Evolutionary conservation across 2,888 invertebrate genomes (phyloP), one percentile per base, ranked within the genome.

Genomic region (Drosophila monieri): DNA sequence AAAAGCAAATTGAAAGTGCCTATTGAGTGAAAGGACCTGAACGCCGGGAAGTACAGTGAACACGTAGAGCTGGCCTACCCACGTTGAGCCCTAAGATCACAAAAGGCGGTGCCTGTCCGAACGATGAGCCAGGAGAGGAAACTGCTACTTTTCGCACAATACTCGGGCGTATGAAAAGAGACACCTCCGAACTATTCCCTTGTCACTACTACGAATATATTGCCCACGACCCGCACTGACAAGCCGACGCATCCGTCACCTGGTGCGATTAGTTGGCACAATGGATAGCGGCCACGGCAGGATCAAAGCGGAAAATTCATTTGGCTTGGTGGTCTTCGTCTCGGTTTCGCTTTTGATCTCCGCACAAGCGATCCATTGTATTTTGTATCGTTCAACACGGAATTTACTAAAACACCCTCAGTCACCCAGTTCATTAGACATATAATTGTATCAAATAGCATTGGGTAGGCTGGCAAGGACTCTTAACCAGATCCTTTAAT

Each of bases 261-360:
- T 90, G 90, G 89, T 85, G 79, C 73, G 80, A 86, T 80, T 74
- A 80, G 62, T 58, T 43, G 61, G 66, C 74, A 89, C 89, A 89
- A 89, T 76, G 67, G 66, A 76, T 75, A 47, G 77, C 89, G 85
- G 90, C 88, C 80, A 91, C 90, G 90, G 90, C 89, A 84, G 84
- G 86, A 90, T 90, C 90, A 90, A 90, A 90, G 90, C 81, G 79
- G 85, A 86, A 89, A 89, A 90, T 89, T 76, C 85, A 89, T 90
- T 89, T 81, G 79, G 76, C 89, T 89, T 89, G 91, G 91, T 91
- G 90, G 91, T 90, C 91, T 88, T 85, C 74, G 85, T 60, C 73
- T 80, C 74, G 78, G 76, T 85, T 56, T 64, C 66, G 66, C 71
- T 60, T 74, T 79, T 78, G 77, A 69, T 78, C 66, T 80, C 46